Percentiles rank a stretch among this genome's conserved stretches.
Conservation (phyloP, 1,140 invertebrate genomes). For the Telenomus remus region DNA sequence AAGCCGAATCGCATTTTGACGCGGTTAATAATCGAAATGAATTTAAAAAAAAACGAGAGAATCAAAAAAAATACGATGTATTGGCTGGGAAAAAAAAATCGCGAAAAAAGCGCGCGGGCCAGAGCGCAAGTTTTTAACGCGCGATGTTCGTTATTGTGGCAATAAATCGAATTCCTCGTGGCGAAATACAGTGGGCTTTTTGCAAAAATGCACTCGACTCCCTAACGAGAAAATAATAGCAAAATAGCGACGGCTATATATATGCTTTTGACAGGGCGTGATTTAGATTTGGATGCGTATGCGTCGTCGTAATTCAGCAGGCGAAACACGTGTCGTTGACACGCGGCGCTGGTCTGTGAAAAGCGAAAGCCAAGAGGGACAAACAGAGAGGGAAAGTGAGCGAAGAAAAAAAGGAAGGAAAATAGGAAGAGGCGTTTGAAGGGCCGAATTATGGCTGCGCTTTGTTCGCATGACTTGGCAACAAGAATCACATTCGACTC, state of each 20-base stretch:
- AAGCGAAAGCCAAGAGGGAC: conserved; percentile 33
- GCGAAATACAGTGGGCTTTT: conserved; percentile 55
- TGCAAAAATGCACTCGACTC: conserved; percentile 56
- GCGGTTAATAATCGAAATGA: neutral
- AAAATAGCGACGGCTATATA: conserved; percentile 50
- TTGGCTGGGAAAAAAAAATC: neutral
- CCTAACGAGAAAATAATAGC: conserved; percentile 59
- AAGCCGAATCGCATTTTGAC: neutral
- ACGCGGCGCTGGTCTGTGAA: conserved; percentile 45
- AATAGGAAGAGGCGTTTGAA: conserved; percentile 24
- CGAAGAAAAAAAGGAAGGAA: conserved; percentile 2
- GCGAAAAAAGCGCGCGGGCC: conserved; percentile 15
- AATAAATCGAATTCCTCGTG: conserved; percentile 57
- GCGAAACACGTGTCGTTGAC: conserved; percentile 57
- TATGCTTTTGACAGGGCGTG: conserved; percentile 56
- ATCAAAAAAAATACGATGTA: no score
- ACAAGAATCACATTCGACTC: conserved; percentile 48
- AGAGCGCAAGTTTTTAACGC: conserved; percentile 45
- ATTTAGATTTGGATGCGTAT: conserved; percentile 58
- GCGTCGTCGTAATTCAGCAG: conserved; percentile 56
- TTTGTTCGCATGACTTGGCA: conserved; percentile 47
- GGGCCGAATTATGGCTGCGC: conserved; percentile 42
- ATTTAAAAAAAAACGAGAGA: neutral
- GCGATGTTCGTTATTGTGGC: conserved; percentile 47
- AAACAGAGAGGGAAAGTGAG: neutral